Evolutionary conservation across 2,113 vertebrate genomes (phyloP), one percentile per base, ranked within the genome.

Genomic region (Embiotoca jacksoni): DNA sequence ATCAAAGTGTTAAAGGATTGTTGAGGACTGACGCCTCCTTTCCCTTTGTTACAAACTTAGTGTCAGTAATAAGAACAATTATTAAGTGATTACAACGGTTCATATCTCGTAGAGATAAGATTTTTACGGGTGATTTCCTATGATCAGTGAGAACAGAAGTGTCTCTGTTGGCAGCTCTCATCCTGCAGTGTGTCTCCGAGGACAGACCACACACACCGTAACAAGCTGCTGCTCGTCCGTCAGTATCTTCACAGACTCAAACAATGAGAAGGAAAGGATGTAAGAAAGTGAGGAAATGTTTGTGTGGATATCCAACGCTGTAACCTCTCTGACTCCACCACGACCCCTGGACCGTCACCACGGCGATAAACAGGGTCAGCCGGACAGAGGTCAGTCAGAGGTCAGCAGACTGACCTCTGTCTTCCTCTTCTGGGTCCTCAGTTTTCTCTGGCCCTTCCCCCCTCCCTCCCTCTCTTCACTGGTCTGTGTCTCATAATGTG

Each of bases 211-310:
- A 68, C 82, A 75, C 58, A 86, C 0, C 32, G 33, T 31, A 54
- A 33, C 44, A 80, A 72, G 32, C 70, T 80, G 75, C 49, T 72
- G 56, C 66, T 15, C 58, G 62, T 79, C 66, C 37, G 5, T 66
- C 79, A 82, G 73, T 31, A 35, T 55, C 57, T 64, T 23, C 59
- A 44, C 5, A 71, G 39, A 52, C 58, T 35, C 35, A 75, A 84
- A 89, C 72, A 83, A 78, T 80, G 37, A 33, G 71, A 74, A 65
- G 41, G 37, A 81, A 81, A 82, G 62, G 72, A 67, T 68, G 65
- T 47, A 37, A 50, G 44, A 57, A 46, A 56, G 30, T 31, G 8
- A 82, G 70, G 66, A 69, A 65, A 36, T 64, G 39, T 77, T 50
- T 52, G 30, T 65, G 41, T 65, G 30, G 33, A 61, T 35, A 23